phyloP scores from a whole-genome alignment of 2,113 vertebrate species.

The Peromyscus leucopus region DNA sequence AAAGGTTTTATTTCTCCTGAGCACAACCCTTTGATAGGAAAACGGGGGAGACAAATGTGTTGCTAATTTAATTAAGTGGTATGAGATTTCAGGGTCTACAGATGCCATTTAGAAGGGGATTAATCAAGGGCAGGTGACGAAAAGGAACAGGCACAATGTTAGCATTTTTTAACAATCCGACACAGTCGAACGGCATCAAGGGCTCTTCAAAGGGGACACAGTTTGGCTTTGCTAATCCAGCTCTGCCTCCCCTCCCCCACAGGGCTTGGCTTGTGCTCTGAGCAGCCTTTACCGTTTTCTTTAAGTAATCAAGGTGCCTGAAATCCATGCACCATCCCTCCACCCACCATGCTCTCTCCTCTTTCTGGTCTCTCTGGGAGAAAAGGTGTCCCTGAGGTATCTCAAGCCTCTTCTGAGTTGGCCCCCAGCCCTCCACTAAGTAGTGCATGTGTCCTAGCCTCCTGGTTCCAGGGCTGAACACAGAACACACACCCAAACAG shows the following conservation, averaged over 20 bases:
- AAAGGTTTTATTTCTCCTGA: conserved; percentile 91
- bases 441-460: rapidly evolving
- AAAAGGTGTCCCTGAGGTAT: rapidly evolving
- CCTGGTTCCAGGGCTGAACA: rapidly evolving
- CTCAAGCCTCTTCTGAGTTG: background rate
- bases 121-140: conserved; percentile 91
- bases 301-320: background rate
- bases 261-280: background rate
- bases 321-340: rapidly evolving
- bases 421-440: rapidly evolving
- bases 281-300: background rate
- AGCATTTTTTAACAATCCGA: conserved; percentile 87
- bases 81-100: conserved; percentile 88
- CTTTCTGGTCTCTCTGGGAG: background rate
- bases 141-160: conserved; percentile 89
- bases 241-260: conserved; percentile 65
- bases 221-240: conserved; percentile 85
- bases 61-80: conserved; percentile 93
- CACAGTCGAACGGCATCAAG: conserved; percentile 86
- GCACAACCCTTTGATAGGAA: conserved; percentile 90
- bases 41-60: conserved; percentile 91
- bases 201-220: conserved; percentile 82
- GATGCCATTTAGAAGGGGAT: conserved; percentile 88
- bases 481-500: rapidly evolving
- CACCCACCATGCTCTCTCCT: rapidly evolving